Conservation (phyloP, 2,797 vertebrate genomes). For the Lacerta agilis region DNA sequence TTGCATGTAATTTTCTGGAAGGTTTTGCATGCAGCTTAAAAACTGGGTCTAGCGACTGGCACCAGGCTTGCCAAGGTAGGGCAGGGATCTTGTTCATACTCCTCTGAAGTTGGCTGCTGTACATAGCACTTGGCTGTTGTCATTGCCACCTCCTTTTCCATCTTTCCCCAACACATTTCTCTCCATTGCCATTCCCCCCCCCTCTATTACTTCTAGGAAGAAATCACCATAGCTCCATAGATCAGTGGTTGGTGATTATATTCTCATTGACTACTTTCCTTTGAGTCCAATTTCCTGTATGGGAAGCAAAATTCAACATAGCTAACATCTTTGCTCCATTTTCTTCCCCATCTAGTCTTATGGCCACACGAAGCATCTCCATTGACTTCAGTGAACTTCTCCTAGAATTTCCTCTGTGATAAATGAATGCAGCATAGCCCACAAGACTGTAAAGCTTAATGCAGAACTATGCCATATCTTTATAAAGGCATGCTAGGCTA, state of each 20-base stretch:
- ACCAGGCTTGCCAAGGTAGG: neutral
- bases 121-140: neutral
- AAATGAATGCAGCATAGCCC: neutral
- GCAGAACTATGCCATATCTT: neutral
- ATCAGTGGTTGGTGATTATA: neutral
- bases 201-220: neutral
- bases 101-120: neutral
- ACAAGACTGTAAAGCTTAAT: neutral
- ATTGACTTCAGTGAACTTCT: neutral
- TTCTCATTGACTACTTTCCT: neutral
- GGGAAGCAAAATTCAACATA: neutral
- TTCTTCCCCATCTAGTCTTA: neutral
- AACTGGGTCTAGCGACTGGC: neutral
- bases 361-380: neutral
- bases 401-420: neutral
- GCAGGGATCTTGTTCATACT: neutral
- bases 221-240: neutral
- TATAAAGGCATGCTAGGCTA: neutral
- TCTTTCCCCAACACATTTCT: neutral
- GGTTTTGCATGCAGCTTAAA: neutral
- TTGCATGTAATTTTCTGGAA: neutral
- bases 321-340: neutral
- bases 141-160: neutral
- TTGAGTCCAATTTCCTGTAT: neutral
- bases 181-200: neutral